phyloP scores from a whole-genome alignment of 2,888 invertebrate genomes.

The Caenorhabditis panamensis region DNA sequence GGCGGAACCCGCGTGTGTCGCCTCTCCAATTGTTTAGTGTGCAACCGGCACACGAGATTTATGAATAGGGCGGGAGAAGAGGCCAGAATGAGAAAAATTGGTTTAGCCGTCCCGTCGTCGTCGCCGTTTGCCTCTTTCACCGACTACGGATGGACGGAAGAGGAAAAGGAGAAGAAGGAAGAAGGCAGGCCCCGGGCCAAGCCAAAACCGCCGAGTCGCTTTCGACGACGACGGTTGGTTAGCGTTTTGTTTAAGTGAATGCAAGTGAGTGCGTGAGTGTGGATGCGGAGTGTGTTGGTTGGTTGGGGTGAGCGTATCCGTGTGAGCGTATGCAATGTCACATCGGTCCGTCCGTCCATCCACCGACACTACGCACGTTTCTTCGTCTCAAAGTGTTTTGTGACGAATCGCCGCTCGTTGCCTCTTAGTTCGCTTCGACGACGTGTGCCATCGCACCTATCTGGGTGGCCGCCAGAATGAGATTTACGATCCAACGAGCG shows the following conservation, averaged over 20 bases:
- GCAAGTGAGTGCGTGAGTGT: conserved; percentile 53
- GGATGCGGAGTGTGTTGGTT: conserved; percentile 34
- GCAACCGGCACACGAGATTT: conserved; percentile 43
- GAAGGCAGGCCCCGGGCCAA: conserved; percentile 34
- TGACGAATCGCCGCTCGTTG: conserved; percentile 17
- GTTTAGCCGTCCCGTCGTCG: conserved; percentile 50
- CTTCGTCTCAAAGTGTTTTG: conserved; percentile 45
- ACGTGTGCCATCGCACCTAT: conserved; percentile 29
- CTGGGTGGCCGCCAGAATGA: conserved; percentile 1
- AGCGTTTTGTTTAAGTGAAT: conserved; percentile 60
- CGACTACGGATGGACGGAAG: conserved; percentile 36
- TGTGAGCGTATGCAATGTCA: conserved; percentile 48
- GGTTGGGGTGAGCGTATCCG: conserved; percentile 44
- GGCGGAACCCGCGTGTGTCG: conserved; percentile 1
- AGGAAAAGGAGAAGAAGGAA: conserved; percentile 29
- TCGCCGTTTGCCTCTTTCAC: conserved; percentile 41
- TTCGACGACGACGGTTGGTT: conserved; percentile 56
- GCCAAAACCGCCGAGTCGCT: conserved; percentile 54
- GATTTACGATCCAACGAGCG: conserved; percentile 28
- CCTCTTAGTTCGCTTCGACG: conserved; percentile 18
- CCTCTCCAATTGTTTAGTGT: conserved; percentile 42
- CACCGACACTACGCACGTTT: conserved; percentile 39
- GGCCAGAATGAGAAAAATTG: conserved; percentile 59
- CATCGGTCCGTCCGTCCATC: conserved; percentile 25
- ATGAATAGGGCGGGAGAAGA: conserved; percentile 44